Base-by-base conservation (phyloP, 2,113 vertebrate genomes). In the Sebastes fasciatus region DNA sequence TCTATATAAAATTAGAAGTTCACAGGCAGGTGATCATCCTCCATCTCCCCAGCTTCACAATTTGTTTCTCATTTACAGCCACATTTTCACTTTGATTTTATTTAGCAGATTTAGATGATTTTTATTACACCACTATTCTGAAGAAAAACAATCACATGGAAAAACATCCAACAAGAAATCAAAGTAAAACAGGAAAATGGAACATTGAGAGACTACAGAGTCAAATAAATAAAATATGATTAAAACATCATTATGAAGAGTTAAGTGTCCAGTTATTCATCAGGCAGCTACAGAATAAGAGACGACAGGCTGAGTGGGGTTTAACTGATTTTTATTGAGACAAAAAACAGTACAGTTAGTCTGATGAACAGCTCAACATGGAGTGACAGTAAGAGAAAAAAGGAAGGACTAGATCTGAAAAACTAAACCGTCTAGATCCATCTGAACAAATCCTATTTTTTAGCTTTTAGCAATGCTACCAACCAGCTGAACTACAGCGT, bases 331-430 rank as follows among this genome's bases (percentile, higher is more conserved):
- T 75, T 62, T 74, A 75, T 80, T 48, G 9, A 82, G 19, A 2
- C 16, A 21, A 63, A 63, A 45, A 74, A 61, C 45, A 52, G 16
- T 19, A 87, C 75, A 76, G 21, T 82, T 17, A 9, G 5, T 48
- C 2, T 55, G 40, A 63, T 17, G 54, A 68, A 83, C 63, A 76
- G 4, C 14, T 68, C 11, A 26, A 63, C 34, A 62, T 13, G 21
- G 1, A 4, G 14, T 45, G 34, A 88, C 78, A 84, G 4, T 2
- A 54, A 34, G 9, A 64, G 13, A 14, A 68, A 78, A 40, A 63
- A 63, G 17, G 1, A 26, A 71, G 16, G 7, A 61, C 2, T 6
- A 52, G 43, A 57, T 45, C 42, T 43, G 7, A 58, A 48, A 21
- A 63, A 69, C 82, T 8, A 9, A 71, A 40, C 1, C 2, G 4